Conservation (phyloP, 2,888 invertebrate species). For the Pinctada fucata region DNA sequence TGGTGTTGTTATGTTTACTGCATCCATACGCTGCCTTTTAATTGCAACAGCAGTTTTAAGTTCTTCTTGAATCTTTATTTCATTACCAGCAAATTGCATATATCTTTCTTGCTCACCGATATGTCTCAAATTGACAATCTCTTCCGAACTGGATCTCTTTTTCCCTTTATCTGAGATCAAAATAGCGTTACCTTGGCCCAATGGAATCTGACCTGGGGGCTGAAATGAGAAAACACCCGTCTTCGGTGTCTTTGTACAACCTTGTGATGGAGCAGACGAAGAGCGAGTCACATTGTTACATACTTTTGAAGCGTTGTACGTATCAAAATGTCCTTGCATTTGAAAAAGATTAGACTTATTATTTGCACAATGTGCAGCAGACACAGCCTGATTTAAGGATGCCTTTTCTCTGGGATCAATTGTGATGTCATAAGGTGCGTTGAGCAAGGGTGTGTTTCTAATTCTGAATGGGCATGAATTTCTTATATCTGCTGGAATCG, state of each 20-base stretch:
- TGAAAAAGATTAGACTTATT: background rate
- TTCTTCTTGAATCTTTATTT: constrained; percentile 25
- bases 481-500: constrained; percentile 29
- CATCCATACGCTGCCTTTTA: constrained; percentile 14
- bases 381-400: background rate
- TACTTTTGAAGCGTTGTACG: background rate
- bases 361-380: background rate
- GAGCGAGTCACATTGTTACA: background rate
- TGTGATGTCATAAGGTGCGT: background rate
- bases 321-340: background rate
- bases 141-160: background rate
- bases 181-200: background rate
- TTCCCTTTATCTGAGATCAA: background rate
- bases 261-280: constrained; percentile 12
- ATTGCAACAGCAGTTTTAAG: constrained; percentile 12
- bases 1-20: background rate
- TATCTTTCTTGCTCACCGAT: background rate
- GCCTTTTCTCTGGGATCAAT: background rate
- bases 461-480: constrained; percentile 35
- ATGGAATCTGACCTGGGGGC: background rate
- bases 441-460: constrained; percentile 27
- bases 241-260: background rate
- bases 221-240: background rate
- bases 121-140: background rate
- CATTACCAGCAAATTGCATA: background rate